Evolutionary conservation across 2,888 invertebrate genomes (phyloP).

Genomic region (Sympetrum striolatum): DNA sequence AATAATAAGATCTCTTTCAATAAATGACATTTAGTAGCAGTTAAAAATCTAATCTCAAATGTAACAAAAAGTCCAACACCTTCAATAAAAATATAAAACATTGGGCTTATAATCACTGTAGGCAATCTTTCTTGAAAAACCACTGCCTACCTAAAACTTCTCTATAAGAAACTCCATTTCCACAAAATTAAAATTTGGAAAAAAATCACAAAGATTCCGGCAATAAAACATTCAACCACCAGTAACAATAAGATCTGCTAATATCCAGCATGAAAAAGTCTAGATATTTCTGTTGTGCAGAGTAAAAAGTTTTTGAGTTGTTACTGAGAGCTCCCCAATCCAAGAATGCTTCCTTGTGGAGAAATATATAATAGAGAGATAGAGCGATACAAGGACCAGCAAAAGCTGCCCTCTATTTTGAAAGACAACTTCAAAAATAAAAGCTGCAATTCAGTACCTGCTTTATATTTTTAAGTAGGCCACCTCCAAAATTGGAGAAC

Average conservation of each 20-base stretch:
- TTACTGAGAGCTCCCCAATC: background rate
- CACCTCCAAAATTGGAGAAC: slow-evolving; percentile 4
- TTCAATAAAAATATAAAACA: slow-evolving; percentile 37
- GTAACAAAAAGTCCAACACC: slow-evolving; percentile 44
- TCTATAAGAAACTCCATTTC: background rate
- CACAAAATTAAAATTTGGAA: background rate
- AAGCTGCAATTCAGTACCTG: slow-evolving; percentile 8
- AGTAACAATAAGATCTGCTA: background rate
- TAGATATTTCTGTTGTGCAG: background rate
- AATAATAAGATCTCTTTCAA: background rate
- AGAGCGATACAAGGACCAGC: background rate
- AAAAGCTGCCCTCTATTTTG: background rate
- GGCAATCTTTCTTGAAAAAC: slow-evolving; percentile 5
- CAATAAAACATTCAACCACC: background rate
- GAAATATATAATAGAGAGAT: background rate
- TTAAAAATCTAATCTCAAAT: slow-evolving; percentile 34
- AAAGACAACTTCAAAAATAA: slow-evolving; percentile 29
- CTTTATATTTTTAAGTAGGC: slow-evolving; percentile 30
- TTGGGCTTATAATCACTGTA: slow-evolving; percentile 29
- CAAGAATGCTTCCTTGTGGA: background rate
- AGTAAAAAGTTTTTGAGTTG: background rate
- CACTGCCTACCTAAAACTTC: background rate
- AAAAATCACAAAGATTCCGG: background rate
- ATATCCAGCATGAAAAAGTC: background rate
- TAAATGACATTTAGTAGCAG: slow-evolving; percentile 18